Evolutionary conservation across 2,888 invertebrate species (phyloP).

Genomic region (Abscondita cerata): DNA sequence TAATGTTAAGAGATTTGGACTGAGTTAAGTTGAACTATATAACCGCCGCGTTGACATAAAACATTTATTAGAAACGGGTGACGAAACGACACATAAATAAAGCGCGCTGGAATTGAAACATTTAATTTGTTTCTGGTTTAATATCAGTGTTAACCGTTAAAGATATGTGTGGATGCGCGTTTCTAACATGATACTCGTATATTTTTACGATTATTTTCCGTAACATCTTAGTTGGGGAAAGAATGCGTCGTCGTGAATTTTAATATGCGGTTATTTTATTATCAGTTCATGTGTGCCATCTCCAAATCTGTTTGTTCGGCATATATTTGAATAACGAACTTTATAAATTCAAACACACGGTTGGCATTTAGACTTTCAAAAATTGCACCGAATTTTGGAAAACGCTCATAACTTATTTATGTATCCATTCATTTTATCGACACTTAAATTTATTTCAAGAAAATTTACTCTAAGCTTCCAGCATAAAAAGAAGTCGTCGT

Average conservation of each 20-base stretch:
- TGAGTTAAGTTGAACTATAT: slow-evolving; percentile 36
- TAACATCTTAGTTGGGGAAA: slow-evolving; percentile 36
- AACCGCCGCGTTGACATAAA: slow-evolving; percentile 40
- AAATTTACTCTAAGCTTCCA: slow-evolving; percentile 49
- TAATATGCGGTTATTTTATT: slow-evolving; percentile 36
- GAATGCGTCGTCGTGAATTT: slow-evolving; percentile 35
- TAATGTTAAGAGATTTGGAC: slow-evolving; percentile 30
- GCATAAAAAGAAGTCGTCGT: slow-evolving; percentile 53
- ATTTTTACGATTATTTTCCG: slow-evolving; percentile 34
- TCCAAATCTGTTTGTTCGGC: slow-evolving; percentile 16
- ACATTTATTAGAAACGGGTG: slow-evolving; percentile 44
- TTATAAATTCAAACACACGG: background rate
- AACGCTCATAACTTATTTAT: slow-evolving; percentile 52
- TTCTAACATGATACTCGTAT: slow-evolving; percentile 35
- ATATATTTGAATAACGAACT: slow-evolving; percentile 4
- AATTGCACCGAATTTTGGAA: slow-evolving; percentile 41
- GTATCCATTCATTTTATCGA: slow-evolving; percentile 52
- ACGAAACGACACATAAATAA: slow-evolving; percentile 44
- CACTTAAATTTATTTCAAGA: slow-evolving; percentile 53
- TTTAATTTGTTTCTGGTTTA: slow-evolving; percentile 46
- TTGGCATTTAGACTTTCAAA: slow-evolving; percentile 21
- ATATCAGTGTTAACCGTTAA: slow-evolving; percentile 45
- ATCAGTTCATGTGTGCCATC: slow-evolving; percentile 19
- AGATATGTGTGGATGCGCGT: slow-evolving; percentile 39
- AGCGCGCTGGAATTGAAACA: slow-evolving; percentile 46